These are phyloP conservation scores for Dicyrtoma fusca DNA, from an alignment of 2,888 invertebrate species.

Conservation along the genomic window DNA sequence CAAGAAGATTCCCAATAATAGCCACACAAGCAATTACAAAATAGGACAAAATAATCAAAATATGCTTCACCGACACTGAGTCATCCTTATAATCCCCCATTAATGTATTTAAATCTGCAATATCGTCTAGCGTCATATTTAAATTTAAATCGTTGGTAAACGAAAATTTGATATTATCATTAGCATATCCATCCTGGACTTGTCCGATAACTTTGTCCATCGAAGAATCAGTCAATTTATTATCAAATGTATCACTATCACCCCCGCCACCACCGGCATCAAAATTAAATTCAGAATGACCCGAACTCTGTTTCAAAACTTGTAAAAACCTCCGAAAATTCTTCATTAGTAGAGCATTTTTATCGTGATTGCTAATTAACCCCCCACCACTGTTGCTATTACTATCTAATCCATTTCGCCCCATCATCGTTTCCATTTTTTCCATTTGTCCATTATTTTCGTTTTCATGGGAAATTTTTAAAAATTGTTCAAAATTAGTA, in stretches of 20 bases:
- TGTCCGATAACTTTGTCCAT: not conserved
- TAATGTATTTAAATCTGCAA: conserved; percentile 51
- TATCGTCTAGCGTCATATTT: conserved; percentile 47
- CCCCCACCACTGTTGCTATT: too few relatives aligned
- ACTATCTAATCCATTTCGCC: too few relatives aligned
- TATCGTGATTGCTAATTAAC: not conserved
- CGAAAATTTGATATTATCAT: too few relatives aligned
- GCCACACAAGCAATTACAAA: conserved; percentile 49
- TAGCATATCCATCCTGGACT: too few relatives aligned
- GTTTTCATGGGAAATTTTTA: too few relatives aligned
- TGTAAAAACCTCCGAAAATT: conserved; percentile 52
- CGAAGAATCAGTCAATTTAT: not conserved
- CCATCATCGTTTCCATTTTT: too few relatives aligned
- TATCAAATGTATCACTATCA: too few relatives aligned
- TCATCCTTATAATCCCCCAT: conserved; percentile 38
- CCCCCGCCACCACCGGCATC: not conserved
- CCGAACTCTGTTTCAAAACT: conserved; percentile 50
- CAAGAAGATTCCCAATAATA: conserved; percentile 54
- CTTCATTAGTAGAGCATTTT: conserved; percentile 29
- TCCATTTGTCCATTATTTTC: too few relatives aligned
- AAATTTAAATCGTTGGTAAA: conserved; percentile 9
- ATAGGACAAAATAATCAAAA: conserved; percentile 50
- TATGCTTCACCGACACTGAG: conserved; percentile 46
- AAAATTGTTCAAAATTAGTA: too few relatives aligned
- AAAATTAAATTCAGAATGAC: not conserved